Base-by-base conservation (phyloP, 1,140 invertebrate species). In the Coelopa frigida region DNA sequence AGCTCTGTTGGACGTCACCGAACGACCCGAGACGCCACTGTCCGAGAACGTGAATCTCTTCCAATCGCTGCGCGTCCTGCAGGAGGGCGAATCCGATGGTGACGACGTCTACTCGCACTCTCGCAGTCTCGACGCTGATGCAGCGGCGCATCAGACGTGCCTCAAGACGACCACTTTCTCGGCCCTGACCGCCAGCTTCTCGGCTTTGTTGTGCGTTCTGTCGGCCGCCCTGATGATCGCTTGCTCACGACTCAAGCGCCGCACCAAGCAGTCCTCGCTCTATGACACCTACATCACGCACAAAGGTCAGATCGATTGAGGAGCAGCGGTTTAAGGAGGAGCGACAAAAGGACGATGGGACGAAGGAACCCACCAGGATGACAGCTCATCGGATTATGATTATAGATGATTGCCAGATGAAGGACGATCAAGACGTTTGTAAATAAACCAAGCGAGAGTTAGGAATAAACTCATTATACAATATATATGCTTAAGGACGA, bases 1-100 rank as follows among this genome's bases (percentile, higher is more conserved):
- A 11, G 24, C 39, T 0, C 11, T 36, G 23, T 48, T 36, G 55
- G 55, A 26, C 23, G 46, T 48, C 50, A 10, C 44, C 31, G 48
- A 35, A 53, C 70, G 48, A 36, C 51, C 29, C 6, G 56, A 51
- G 45, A 54, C 45, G n/a, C 55, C 44, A 54, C 73, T 21, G 2
- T 92, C 89, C 0, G 89, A 94, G 70, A 93, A 91, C 60, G 80
- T 93, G 5, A 91, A 85, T 58, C 76, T 94, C 11, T 92, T 90
- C 70, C 89, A 93, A 68, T 89, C 88, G 1, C 68, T 94, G 14
- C 75, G 87, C 52, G 90, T 93, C 5, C 70, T 91, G 43, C 88
- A 91, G 60, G 89, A 92, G 61, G 87, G 87, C 0, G 87, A 90
- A 65, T 77, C 77, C 11, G 81, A 85, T 35, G 79, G 83, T 3